A percentile compares a stretch with the other conserved stretches of the same genome.
Evolutionary conservation across 2,797 vertebrate species (phyloP).

Genomic region (Muscicapa comitata): DNA sequence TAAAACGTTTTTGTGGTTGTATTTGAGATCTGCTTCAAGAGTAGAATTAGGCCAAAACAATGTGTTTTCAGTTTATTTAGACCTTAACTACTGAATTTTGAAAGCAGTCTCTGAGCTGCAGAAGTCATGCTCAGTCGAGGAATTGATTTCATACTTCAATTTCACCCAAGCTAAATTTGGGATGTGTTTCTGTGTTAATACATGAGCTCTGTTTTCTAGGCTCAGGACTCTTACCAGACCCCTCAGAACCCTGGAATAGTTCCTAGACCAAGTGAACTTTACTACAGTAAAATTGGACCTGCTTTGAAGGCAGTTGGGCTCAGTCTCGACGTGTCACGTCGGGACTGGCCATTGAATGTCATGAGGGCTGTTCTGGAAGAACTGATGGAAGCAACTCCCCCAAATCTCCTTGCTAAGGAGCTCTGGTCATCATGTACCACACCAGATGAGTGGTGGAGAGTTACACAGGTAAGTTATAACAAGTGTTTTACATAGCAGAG

Average conservation of each 20-base stretch:
- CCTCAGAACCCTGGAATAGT: constrained; percentile 90
- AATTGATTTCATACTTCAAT: background rate
- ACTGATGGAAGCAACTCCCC: constrained; percentile 94
- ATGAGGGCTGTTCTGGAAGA: constrained; percentile 96
- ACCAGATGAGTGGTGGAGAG: constrained; percentile 97
- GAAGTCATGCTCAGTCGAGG: background rate
- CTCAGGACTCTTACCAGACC: constrained; percentile 90
- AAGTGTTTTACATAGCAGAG: background rate
- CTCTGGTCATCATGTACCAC: constrained; percentile 98
- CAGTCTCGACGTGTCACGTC: constrained; percentile 90
- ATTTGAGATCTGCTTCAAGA: background rate
- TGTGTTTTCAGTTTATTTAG: background rate
- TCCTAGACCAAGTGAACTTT: constrained; percentile 95
- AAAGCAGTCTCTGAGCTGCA: background rate
- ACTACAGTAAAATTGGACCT: constrained; percentile 96
- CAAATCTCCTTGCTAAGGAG: constrained; percentile 96
- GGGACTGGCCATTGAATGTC: constrained; percentile 95
- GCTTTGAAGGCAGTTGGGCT: constrained; percentile 93
- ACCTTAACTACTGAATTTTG: background rate
- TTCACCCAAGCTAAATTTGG: background rate
- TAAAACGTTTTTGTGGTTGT: background rate
- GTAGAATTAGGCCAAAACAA: background rate
- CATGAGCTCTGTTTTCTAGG: constrained; percentile 64
- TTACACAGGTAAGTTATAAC: constrained; percentile 86
- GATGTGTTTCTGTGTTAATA: background rate